Conservation (phyloP, 2,888 invertebrate genomes). For the Crematogaster levior region DNA sequence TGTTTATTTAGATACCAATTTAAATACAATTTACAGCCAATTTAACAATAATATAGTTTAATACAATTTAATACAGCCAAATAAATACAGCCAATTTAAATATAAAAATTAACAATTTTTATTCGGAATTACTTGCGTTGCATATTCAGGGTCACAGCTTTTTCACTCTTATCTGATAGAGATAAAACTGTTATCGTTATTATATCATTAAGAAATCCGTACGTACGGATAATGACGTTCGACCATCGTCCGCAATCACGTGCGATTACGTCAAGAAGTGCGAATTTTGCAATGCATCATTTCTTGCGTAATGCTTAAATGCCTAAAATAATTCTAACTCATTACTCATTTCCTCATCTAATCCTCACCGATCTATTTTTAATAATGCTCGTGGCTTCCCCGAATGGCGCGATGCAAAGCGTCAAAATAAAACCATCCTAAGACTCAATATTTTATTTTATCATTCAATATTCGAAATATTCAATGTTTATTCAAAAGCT, state of each 20-base stretch:
- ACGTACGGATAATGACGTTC: neutral
- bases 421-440: neutral
- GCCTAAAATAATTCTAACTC: neutral
- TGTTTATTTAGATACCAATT: too few relatives aligned
- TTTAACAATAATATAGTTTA: too few relatives aligned
- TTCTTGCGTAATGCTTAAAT: neutral
- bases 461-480: neutral
- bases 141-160: neutral
- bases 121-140: neutral
- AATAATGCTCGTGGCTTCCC: neutral
- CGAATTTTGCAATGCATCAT: neutral
- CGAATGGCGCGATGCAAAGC: neutral
- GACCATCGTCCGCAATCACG: neutral
- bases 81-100: neutral
- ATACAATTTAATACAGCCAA: too few relatives aligned
- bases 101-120: neutral
- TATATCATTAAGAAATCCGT: constrained; percentile 15
- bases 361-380: neutral
- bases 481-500: neutral
- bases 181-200: constrained; percentile 5
- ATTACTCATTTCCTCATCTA: neutral
- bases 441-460: neutral
- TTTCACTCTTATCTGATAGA: neutral
- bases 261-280: neutral
- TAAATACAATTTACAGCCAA: too few relatives aligned